phyloP scores from a whole-genome alignment of 2,797 vertebrate species.

The Pyrrhura leucotis region DNA sequence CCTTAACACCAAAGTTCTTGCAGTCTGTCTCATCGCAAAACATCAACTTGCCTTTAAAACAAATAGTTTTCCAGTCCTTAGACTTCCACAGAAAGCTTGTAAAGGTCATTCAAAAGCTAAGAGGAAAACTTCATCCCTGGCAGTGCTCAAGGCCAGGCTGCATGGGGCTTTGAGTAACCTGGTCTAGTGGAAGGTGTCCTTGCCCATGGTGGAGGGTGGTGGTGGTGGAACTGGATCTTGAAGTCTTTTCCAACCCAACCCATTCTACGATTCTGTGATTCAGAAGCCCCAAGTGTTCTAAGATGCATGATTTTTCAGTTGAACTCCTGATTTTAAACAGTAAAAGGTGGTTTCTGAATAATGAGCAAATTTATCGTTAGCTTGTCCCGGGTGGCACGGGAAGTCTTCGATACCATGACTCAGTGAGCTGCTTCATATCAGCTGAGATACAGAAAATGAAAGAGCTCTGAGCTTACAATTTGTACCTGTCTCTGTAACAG shows the following conservation, averaged over 20 bases:
- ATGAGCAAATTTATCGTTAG: not conserved
- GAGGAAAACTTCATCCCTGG: not conserved
- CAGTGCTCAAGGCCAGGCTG: not conserved
- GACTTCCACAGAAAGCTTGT: not conserved
- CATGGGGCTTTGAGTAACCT: not conserved
- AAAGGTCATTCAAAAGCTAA: not conserved
- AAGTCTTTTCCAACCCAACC: not conserved
- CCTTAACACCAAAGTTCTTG: not conserved
- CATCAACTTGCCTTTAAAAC: not conserved
- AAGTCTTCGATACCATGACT: not conserved
- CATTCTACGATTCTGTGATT: not conserved
- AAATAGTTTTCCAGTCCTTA: not conserved
- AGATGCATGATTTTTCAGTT: not conserved
- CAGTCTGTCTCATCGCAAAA: not conserved
- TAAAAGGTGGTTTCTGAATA: not conserved
- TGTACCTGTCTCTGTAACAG: constrained; percentile 35
- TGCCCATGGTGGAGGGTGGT: not conserved
- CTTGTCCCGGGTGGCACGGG: not conserved
- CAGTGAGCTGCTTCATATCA: constrained; percentile 9
- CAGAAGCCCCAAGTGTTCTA: not conserved
- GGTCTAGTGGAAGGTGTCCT: not conserved
- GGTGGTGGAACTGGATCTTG: not conserved
- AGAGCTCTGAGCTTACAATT: not conserved
- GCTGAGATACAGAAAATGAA: not conserved
- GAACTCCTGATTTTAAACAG: not conserved